Conservation (phyloP, 2,113 vertebrate genomes). For the Meleagris gallopavo region DNA sequence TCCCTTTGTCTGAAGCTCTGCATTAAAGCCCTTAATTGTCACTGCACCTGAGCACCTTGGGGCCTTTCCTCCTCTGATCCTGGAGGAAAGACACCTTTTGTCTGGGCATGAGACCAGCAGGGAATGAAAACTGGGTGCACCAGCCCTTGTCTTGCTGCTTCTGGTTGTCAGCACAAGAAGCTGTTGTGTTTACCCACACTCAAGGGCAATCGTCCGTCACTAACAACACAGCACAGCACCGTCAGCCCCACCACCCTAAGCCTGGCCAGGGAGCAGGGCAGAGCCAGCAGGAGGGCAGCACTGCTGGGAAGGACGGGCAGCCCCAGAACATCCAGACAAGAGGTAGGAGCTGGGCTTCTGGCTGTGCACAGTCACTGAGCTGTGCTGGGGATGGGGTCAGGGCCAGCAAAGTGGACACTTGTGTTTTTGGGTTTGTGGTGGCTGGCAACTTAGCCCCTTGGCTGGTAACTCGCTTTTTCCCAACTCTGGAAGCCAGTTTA, state of each 20-base stretch:
- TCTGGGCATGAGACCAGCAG: not conserved
- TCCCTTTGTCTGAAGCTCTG: not conserved
- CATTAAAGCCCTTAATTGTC: not conserved
- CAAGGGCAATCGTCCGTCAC: conserved; percentile 13
- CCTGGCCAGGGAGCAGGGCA: not conserved
- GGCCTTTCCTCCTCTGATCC: not conserved
- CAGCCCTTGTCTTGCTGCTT: conserved; percentile 1
- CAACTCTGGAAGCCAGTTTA: not conserved
- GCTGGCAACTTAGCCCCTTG: accelerated
- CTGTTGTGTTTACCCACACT: conserved; percentile 10
- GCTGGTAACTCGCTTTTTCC: not conserved
- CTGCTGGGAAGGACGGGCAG: not conserved
- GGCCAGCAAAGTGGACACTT: accelerated
- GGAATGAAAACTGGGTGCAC: accelerated
- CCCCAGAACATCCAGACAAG: not conserved
- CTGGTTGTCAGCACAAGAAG: conserved; percentile 39
- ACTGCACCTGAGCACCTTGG: not conserved
- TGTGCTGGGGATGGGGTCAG: not conserved
- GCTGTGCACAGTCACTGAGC: accelerated
- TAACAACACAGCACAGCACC: conserved; percentile 55
- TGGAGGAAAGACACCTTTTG: conserved; percentile 25
- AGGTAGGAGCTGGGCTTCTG: not conserved
- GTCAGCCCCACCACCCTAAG: not conserved
- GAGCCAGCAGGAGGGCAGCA: not conserved
- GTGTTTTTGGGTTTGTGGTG: not conserved